Evolutionary conservation across 2,888 invertebrate genomes (phyloP).

Genomic region (Microdon myrmicae): DNA sequence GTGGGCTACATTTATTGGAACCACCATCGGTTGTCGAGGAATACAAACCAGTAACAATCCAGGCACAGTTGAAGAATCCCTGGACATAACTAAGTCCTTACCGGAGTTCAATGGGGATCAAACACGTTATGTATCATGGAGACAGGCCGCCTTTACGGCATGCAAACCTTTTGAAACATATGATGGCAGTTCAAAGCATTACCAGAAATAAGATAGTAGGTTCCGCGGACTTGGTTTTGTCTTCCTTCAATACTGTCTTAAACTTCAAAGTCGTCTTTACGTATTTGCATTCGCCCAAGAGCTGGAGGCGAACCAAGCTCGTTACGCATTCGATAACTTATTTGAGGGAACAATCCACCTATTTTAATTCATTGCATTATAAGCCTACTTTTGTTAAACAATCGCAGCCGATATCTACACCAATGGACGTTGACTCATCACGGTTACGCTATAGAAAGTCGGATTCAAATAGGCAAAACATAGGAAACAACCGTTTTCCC

Average conservation of each 20-base stretch:
- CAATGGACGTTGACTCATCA: too few relatives aligned
- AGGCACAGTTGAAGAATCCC: slow-evolving; percentile 14
- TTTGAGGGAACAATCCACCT: too few relatives aligned
- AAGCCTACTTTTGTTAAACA: too few relatives aligned
- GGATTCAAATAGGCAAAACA: too few relatives aligned
- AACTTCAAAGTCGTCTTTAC: slow-evolving; percentile 41
- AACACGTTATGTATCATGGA: slow-evolving; percentile 25
- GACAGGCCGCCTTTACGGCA: slow-evolving; percentile 2
- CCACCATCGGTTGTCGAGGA: not conserved
- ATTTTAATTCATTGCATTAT: too few relatives aligned
- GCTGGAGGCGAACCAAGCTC: too few relatives aligned
- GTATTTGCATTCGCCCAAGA: too few relatives aligned
- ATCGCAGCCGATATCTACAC: too few relatives aligned
- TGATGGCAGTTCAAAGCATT: slow-evolving; percentile 11
- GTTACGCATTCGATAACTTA: too few relatives aligned
- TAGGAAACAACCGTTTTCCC: too few relatives aligned
- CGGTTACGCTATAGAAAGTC: too few relatives aligned
- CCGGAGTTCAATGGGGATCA: slow-evolving; percentile 20
- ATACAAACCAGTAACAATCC: not conserved
- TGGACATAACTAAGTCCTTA: slow-evolving; percentile 20
- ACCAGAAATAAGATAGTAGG: slow-evolving; percentile 26
- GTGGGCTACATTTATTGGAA: not conserved
- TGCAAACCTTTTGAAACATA: not conserved
- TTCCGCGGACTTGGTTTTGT: slow-evolving; percentile 15
- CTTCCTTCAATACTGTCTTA: slow-evolving; percentile 38